These are phyloP conservation scores for Acanthosoma haemorrhoidale DNA, from an alignment of 2,888 invertebrate genomes.

Conservation along the genomic window DNA sequence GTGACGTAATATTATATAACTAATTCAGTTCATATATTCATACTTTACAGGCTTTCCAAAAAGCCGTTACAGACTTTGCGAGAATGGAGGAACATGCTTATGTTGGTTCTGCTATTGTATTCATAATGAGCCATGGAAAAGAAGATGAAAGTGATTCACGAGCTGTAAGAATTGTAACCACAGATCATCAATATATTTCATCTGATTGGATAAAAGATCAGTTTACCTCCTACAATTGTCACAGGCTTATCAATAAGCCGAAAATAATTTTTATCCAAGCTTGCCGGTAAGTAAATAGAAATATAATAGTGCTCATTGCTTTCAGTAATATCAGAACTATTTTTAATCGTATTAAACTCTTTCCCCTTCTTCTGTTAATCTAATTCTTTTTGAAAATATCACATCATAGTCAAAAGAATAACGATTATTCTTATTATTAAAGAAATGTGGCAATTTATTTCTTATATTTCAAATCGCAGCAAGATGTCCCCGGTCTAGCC, in stretches of 20 bases:
- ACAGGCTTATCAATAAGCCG: slow-evolving; percentile 12
- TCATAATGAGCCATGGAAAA: slow-evolving; percentile 22
- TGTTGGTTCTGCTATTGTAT: slow-evolving; percentile 19
- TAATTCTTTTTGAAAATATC: no score
- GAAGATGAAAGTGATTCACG: slow-evolving; percentile 17
- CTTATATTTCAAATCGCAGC: no score
- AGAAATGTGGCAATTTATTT: no score
- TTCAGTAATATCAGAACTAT: no score
- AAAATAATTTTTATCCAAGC: slow-evolving; percentile 25
- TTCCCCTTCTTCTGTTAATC: no score
- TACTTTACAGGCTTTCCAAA: not conserved
- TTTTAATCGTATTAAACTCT: no score
- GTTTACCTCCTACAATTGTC: slow-evolving; percentile 16
- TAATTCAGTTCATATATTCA: not conserved
- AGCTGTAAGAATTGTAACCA: slow-evolving; percentile 11
- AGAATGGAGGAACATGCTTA: slow-evolving; percentile 14
- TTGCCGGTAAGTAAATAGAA: slow-evolving; percentile 16
- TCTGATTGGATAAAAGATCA: slow-evolving; percentile 24
- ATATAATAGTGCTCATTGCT: no score
- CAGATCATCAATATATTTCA: slow-evolving; percentile 20
- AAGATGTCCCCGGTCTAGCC: no score
- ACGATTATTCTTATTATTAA: no score
- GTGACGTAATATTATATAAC: not conserved
- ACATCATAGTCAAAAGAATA: no score
- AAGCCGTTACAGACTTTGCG: slow-evolving; percentile 2